Percentiles rank a stretch among this genome's conserved stretches.
phyloP scores from a whole-genome alignment of 2,113 vertebrate species.

The Euleptes europaea region DNA sequence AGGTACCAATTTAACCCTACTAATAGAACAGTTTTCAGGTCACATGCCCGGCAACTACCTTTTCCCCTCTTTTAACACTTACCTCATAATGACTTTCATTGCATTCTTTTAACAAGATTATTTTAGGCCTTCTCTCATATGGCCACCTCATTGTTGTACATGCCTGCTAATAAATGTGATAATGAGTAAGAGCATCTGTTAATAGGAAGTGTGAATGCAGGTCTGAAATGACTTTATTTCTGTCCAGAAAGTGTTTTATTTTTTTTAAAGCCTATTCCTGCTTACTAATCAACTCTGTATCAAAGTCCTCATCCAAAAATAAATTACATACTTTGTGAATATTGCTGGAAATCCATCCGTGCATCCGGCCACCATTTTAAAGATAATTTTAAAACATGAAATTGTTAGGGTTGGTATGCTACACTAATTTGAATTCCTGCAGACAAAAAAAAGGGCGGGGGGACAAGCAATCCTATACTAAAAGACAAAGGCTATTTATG shows the following conservation, averaged over 20 bases:
- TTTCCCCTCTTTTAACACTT: background rate
- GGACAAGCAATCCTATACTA: too few relatives aligned
- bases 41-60: slow-evolving; percentile 16
- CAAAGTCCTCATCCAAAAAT: slow-evolving; percentile 53
- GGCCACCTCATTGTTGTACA: slow-evolving; percentile 74
- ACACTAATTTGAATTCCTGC: too few relatives aligned
- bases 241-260: slow-evolving; percentile 71
- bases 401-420: too few relatives aligned
- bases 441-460: too few relatives aligned
- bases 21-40: slow-evolving; percentile 15
- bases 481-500: too few relatives aligned
- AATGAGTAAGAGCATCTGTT: slow-evolving; percentile 78
- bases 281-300: slow-evolving; percentile 40
- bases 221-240: slow-evolving; percentile 71
- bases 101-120: slow-evolving; percentile 55
- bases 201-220: slow-evolving; percentile 72
- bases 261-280: slow-evolving; percentile 66
- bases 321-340: slow-evolving; percentile 56
- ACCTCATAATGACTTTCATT: slow-evolving; percentile 34
- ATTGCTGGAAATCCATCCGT: slow-evolving; percentile 29
- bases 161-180: slow-evolving; percentile 75
- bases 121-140: slow-evolving; percentile 62
- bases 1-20: background rate
- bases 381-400: too few relatives aligned
- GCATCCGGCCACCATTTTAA: too few relatives aligned